A percentile compares a stretch with the other conserved stretches of the same genome.
Conservation (phyloP, 2,888 invertebrate species). For the Athalia cordata region DNA sequence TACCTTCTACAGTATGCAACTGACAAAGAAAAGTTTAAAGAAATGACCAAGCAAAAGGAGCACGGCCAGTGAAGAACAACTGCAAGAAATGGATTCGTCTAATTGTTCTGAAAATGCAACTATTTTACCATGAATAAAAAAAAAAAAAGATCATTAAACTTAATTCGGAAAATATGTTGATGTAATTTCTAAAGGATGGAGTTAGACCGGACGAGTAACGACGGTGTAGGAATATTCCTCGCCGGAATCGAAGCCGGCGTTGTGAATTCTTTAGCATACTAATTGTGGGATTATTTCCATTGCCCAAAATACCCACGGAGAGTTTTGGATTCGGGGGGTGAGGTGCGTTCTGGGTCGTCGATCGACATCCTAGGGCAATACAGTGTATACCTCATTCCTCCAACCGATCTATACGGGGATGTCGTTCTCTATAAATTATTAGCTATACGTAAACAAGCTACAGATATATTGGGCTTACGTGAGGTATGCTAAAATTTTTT, state of each 20-base stretch:
- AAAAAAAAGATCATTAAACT: no score
- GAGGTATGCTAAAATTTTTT: no score
- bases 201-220: no score
- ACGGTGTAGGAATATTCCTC: no score
- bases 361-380: background rate
- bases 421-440: constrained; percentile 9
- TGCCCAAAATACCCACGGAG: background rate
- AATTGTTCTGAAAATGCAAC: no score
- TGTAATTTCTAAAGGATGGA: no score
- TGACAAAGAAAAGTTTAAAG: constrained; percentile 51
- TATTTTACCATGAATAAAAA: no score
- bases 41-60: constrained; percentile 41
- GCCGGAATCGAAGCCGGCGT: no score
- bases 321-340: constrained; percentile 7
- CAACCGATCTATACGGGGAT: constrained; percentile 13
- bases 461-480: no score
- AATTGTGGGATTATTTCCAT: background rate
- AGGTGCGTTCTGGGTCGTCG: background rate
- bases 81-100: no score
- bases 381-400: background rate
- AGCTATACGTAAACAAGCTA: background rate
- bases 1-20: constrained; percentile 82
- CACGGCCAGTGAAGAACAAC: background rate
- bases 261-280: constrained; percentile 10
- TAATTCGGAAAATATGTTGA: no score